These are phyloP conservation scores for Zoanthus sociatus DNA, from an alignment of 92 coral and sea anemone species.

Conservation along the genomic window DNA sequence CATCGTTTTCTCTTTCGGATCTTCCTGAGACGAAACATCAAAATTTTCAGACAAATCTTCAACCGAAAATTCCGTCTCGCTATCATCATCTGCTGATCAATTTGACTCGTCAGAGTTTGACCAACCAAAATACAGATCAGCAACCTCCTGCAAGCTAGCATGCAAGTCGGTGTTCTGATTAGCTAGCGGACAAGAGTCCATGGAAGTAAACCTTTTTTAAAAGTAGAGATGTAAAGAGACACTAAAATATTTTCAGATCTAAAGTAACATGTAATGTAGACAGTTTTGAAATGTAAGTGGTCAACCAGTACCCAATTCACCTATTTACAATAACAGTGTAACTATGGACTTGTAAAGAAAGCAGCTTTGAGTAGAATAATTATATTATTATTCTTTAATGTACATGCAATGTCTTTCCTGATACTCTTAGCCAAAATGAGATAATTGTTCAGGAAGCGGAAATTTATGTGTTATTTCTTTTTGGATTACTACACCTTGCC, in stretches of 20 bases:
- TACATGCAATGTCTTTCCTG: no score
- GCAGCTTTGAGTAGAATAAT: neutral
- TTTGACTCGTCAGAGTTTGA: slow-evolving; percentile 10
- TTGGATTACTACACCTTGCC: no score
- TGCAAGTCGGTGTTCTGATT: slow-evolving; percentile 31
- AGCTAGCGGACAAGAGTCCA: slow-evolving; percentile 37
- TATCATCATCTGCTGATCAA: slow-evolving; percentile 7
- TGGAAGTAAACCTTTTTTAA: neutral
- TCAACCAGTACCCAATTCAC: neutral
- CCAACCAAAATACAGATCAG: slow-evolving; percentile 31
- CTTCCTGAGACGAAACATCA: neutral
- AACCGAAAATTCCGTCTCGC: slow-evolving; percentile 11
- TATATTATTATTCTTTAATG: no score
- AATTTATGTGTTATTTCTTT: no score
- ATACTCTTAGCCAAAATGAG: no score
- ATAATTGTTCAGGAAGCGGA: no score
- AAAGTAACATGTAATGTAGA: neutral
- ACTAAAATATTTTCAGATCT: neutral
- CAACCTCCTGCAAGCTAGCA: slow-evolving; percentile 22
- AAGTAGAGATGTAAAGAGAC: neutral
- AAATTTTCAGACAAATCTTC: slow-evolving; percentile 9
- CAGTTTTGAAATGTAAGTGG: neutral
- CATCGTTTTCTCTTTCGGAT: slow-evolving; percentile 33
- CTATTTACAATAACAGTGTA: neutral
- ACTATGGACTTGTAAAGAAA: neutral